Base-by-base conservation (phyloP, 2,113 vertebrate species). In the Alectura lathami region DNA sequence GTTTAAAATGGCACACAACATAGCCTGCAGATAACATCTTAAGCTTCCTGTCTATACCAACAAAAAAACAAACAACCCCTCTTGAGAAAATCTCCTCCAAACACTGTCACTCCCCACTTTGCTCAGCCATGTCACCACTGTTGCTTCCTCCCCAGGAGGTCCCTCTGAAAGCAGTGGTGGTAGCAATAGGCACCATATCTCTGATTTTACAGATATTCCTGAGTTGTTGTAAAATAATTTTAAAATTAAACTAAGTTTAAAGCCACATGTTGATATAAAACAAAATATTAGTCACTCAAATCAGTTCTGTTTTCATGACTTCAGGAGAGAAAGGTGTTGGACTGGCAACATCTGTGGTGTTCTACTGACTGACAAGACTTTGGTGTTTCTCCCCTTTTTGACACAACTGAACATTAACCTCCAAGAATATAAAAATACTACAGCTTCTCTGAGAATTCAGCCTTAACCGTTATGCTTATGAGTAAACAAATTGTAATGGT, bases 1-100 rank as follows among this genome's bases (percentile, higher is more conserved):
- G 93, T 93, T 97, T 95, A 94, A 96, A 96, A 96, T 89, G 96
- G 92, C 96, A 96, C 94, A 93, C 92, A 94, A 72, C 78, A 76
- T 97, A 94, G 96, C 96, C 96, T 91, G 92, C 70, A 96, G 97
- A 97, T 94, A 97, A 88, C 83, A 85, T 96, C 96, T 96, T 97
- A 94, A 93, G 95, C 89, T 96, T 95, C 75, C 82, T 91, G 81
- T 80, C 84, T 87, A 82, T 87, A 93, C 77, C 54, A 94, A 94
- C 80, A 81, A 72, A 92, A 95, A 93, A 83, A 7, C 74, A 89
- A 91, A 89, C 53, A 86, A 38, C 75, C 75, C 82, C 45, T 83
- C 70, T 63, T 0, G 0, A 89, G 64, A 89, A 91, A 93, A 92
- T 77, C 78, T 88, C 56, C 45, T 75, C 64, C 27, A 57, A 96